Base-by-base conservation (phyloP, 2,888 invertebrate genomes). In the Linnaemya tessellans region DNA sequence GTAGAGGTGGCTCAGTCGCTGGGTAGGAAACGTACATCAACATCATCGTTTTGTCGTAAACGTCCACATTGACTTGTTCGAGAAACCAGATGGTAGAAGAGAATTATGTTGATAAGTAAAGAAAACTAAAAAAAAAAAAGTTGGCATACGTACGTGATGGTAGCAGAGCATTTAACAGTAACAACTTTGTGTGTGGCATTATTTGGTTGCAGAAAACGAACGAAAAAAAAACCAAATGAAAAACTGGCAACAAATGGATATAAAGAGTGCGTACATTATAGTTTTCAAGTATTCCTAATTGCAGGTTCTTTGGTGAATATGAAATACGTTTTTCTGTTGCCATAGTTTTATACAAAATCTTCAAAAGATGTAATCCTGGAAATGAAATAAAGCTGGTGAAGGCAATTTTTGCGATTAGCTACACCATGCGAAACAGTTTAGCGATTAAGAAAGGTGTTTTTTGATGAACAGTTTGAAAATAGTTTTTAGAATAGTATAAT, bases 241-340 rank as follows among this genome's bases (percentile, higher is more conserved):
- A 79, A 60, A 54, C 79, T 70, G 64, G 56, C 79, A 73, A 68
- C 60, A 54, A 62, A 68, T 62, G 35, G 54, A 58, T 54, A 58
- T 71, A 77, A 73, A 71, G 77, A 83, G 77, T 78, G 82, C 80
- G 84, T 87, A 82, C 84, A 83, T 85, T 84, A 86, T 84, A 87
- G 87, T 84, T 85, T 86, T 85, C 83, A 73, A 80, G 84, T 84
- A 86, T 80, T 86, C 83, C 81, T 87, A 87, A 87, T 87, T 86
- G 86, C 78, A 86, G 86, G 87, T 87, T 87, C 82, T 78, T 83
- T 83, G 71, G 58, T 51, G 77, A 77, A 83, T 78, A 83, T 83
- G 82, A 83, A 83, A 65, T 73, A 83, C 58, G 56, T 5, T 58
- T 20, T 58, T 35, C n/a, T 51, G 7, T 15, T 35, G 38, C 20